phyloP scores from a whole-genome alignment of 37 sponge, comb jelly and placozoan genomes.

The Tethya wilhelma region DNA sequence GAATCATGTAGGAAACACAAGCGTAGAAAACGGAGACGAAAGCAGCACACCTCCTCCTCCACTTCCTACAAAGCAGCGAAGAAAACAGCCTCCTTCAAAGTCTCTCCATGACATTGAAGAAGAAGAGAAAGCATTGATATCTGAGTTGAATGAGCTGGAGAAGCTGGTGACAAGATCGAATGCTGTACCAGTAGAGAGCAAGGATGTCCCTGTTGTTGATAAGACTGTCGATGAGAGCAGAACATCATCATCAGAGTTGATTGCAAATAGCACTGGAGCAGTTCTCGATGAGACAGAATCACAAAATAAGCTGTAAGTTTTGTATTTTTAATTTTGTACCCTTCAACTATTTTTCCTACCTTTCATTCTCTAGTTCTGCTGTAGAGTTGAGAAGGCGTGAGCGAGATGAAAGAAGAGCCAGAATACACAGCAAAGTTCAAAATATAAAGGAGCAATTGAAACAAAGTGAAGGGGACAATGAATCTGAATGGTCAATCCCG shows the following conservation, averaged over 20 bases:
- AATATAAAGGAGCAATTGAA: slow-evolving; percentile 41
- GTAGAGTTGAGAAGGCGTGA: not conserved
- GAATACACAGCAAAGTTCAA: slow-evolving; percentile 30
- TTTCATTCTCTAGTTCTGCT: not conserved
- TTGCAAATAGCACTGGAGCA: too few species aligned
- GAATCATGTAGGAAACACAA: slow-evolving; percentile 1
- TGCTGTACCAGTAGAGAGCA: not conserved
- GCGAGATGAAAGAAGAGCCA: slow-evolving; percentile 1
- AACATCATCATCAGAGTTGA: too few species aligned
- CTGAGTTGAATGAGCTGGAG: slow-evolving; percentile 25
- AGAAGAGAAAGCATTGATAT: slow-evolving; percentile 22
- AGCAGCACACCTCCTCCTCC: slow-evolving; percentile 3
- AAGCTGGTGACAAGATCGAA: not conserved
- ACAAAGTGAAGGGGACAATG: slow-evolving; percentile 6
- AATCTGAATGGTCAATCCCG: slow-evolving; percentile 43
- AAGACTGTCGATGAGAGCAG: not conserved
- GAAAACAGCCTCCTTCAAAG: slow-evolving; percentile 3
- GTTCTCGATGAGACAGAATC: too few species aligned
- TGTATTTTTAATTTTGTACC: too few species aligned
- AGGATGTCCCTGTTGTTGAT: not conserved
- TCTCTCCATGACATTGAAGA: not conserved
- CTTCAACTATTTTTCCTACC: too few species aligned
- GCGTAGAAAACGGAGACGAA: not conserved
- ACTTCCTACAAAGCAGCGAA: slow-evolving; percentile 6
- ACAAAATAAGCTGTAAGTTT: too few species aligned